phyloP scores from a whole-genome alignment of 2,888 invertebrate species.

The Parnassius smintheus region DNA sequence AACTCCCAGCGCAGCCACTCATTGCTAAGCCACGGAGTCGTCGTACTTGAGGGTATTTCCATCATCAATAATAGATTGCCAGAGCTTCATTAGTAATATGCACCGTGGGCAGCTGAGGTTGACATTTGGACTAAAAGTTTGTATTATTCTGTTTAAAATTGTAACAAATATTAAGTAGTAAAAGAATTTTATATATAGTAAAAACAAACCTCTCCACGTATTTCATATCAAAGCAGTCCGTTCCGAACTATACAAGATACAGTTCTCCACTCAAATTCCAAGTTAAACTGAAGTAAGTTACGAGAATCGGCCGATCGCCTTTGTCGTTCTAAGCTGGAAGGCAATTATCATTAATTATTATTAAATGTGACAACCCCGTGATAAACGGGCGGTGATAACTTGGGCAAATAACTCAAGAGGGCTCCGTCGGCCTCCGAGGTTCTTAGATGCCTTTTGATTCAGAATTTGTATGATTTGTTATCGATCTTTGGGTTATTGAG shows the following conservation, averaged over 20 bases:
- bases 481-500: constrained; percentile 19
- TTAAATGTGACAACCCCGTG: constrained; percentile 77
- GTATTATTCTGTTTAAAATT: too few species aligned
- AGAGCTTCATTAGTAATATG: too few species aligned
- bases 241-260: constrained; percentile 74
- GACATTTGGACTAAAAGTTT: too few species aligned
- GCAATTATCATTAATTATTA: constrained; percentile 82
- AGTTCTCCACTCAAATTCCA: constrained; percentile 77
- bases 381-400: constrained; percentile 78
- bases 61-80: too few species aligned
- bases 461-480: constrained; percentile 20
- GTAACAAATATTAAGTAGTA: too few species aligned
- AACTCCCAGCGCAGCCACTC: too few species aligned
- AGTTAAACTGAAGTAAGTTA: constrained; percentile 80
- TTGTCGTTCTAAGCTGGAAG: constrained; percentile 74
- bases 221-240: constrained; percentile 40
- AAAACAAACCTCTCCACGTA: constrained; percentile 38
- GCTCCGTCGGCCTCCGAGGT: constrained; percentile 28
- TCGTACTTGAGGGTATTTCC: too few species aligned
- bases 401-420: constrained; percentile 72
- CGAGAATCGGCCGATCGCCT: constrained; percentile 75
- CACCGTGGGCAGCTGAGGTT: too few species aligned
- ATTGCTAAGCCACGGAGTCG: too few species aligned
- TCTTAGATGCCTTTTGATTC: constrained; percentile 17
- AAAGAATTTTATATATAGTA: too few species aligned